Conservation (phyloP, 1,140 invertebrate species). For the Caenorhabditis elegans region DNA sequence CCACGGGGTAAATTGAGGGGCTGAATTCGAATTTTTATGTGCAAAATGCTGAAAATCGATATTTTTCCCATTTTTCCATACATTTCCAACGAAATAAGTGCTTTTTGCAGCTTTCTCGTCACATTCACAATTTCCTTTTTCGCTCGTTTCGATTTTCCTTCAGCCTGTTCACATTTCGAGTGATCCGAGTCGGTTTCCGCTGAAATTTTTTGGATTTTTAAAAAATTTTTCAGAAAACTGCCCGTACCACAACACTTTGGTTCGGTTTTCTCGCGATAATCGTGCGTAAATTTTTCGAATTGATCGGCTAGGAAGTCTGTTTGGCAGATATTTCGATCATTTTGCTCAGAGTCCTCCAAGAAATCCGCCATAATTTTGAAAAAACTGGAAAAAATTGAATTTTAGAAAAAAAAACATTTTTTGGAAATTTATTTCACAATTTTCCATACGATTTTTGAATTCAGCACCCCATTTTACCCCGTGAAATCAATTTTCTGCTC, state of each 20-base stretch:
- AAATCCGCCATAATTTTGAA: slow-evolving; percentile 23
- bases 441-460: too few species aligned
- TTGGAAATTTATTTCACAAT: background rate
- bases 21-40: too few species aligned
- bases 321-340: background rate
- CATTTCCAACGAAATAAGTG: background rate
- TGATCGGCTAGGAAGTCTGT: slow-evolving; percentile 15
- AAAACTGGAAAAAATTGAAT: background rate
- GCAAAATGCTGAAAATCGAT: too few species aligned
- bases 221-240: background rate
- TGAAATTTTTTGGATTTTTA: background rate
- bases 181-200: slow-evolving; percentile 3
- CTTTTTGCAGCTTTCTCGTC: background rate
- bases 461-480: too few species aligned
- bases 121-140: slow-evolving; percentile 6
- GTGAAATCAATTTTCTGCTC: too few species aligned
- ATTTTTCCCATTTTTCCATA: background rate
- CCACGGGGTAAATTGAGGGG: too few species aligned
- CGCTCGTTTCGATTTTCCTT: background rate
- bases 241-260: too few species aligned
- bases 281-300: slow-evolving; percentile 43
- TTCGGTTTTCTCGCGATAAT: slow-evolving; percentile 28
- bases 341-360: background rate
- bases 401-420: background rate
- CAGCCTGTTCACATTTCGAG: background rate